Conservation (phyloP, 2,888 invertebrate genomes). For the Branchellion lobata region DNA sequence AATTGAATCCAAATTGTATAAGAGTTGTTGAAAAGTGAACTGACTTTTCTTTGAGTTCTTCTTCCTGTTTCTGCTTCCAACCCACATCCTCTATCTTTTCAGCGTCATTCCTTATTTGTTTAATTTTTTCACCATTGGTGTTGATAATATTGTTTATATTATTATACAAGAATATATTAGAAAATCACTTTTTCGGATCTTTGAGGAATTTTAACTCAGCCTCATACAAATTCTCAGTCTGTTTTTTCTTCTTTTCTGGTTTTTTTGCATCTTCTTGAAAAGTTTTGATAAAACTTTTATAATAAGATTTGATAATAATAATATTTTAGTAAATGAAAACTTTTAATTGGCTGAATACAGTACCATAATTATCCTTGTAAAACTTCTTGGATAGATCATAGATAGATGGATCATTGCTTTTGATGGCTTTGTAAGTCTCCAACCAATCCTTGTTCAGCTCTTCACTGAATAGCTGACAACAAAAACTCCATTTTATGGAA, state of each 20-base stretch:
- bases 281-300: neutral
- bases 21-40: neutral
- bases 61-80: neutral
- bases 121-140: neutral
- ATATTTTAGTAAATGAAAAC: no score
- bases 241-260: neutral
- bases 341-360: no score
- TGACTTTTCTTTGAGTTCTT: neutral
- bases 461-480: neutral
- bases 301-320: no score
- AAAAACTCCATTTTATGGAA: no score
- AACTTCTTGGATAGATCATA: conserved; percentile 1
- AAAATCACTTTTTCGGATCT: neutral
- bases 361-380: neutral
- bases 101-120: neutral
- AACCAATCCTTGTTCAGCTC: conserved; percentile 1
- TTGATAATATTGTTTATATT: neutral
- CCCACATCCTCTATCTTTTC: neutral
- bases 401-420: neutral
- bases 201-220: neutral
- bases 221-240: neutral
- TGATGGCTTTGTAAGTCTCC: conserved; percentile 1
- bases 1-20: no score
- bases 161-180: neutral
- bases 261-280: neutral